Conservation (phyloP, 1,140 invertebrate species). For the Brachionus manjavacas region DNA sequence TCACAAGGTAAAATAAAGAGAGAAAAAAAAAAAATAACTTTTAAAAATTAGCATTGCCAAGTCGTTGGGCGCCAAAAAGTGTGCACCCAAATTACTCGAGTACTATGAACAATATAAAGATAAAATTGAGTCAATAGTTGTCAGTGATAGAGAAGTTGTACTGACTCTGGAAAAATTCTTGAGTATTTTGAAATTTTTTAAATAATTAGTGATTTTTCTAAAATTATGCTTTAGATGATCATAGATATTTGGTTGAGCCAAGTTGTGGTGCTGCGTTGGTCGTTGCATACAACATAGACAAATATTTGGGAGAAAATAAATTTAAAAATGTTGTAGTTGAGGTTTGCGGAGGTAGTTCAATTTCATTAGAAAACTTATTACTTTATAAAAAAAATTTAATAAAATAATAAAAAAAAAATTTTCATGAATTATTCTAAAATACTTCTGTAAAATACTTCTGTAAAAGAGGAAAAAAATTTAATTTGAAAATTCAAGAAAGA, state of each 20-base stretch:
- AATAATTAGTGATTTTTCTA: constrained; percentile 7
- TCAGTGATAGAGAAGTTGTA: constrained; percentile 59
- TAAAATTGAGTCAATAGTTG: constrained; percentile 55
- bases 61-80: constrained; percentile 56
- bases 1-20: constrained; percentile 55
- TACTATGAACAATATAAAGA: constrained; percentile 46
- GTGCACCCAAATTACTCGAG: constrained; percentile 53
- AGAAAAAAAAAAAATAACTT: neutral
- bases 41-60: constrained; percentile 55
- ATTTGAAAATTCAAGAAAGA: too few species aligned
- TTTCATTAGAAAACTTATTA: constrained; percentile 53
- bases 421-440: too few species aligned
- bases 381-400: constrained; percentile 49
- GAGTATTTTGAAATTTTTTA: constrained; percentile 48
- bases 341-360: constrained; percentile 60
- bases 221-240: constrained; percentile 49
- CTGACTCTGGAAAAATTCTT: constrained; percentile 58
- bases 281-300: constrained; percentile 52
- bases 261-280: constrained; percentile 60
- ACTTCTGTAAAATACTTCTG: too few species aligned
- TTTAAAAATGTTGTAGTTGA: constrained; percentile 56
- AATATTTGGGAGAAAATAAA: neutral
- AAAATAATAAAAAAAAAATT: too few species aligned
- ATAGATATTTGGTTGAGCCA: constrained; percentile 59
- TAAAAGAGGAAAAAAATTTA: too few species aligned